These are phyloP conservation scores for Tenualosa thibaudeaui DNA, from an alignment of 2,797 vertebrate genomes.

Conservation along the genomic window DNA sequence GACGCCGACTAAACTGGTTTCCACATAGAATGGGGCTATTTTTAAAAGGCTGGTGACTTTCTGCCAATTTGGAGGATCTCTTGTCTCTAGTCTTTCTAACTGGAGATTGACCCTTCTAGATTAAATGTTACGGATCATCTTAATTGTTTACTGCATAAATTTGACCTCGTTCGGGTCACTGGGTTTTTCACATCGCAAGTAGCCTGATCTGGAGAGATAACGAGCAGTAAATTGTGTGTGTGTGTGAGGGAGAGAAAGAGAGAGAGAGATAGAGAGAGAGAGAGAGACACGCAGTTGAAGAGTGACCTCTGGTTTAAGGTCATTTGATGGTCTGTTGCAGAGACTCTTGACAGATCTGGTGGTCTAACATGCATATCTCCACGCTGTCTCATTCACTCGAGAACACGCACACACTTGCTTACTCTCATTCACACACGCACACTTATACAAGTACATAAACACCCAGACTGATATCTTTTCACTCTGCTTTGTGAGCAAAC, in stretches of 20 bases:
- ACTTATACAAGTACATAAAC: not conserved
- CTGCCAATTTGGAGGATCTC: not conserved
- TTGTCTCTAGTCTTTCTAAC: not conserved
- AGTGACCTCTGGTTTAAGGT: conserved; percentile 50
- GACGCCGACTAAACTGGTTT: not conserved
- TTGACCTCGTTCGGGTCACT: not conserved
- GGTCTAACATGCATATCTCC: not conserved
- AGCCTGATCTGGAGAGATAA: not conserved
- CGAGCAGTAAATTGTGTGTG: not conserved
- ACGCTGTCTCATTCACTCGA: not conserved
- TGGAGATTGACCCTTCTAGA: not conserved
- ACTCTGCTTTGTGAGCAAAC: not conserved
- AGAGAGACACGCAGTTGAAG: too few species aligned
- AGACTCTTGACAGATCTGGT: conserved; percentile 34
- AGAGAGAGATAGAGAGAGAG: too few species aligned
- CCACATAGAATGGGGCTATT: not conserved
- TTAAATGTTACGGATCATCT: not conserved
- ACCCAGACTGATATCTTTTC: not conserved
- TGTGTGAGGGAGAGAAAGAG: not conserved
- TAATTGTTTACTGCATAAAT: not conserved
- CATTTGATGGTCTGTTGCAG: conserved; percentile 35
- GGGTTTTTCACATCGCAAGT: not conserved
- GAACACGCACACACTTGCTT: not conserved
- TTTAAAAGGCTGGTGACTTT: not conserved
- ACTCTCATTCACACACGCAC: not conserved